Percentiles rank a stretch among this genome's conserved stretches.
phyloP scores from a whole-genome alignment of 2,888 invertebrate genomes.

The Deilephila elpenor region DNA sequence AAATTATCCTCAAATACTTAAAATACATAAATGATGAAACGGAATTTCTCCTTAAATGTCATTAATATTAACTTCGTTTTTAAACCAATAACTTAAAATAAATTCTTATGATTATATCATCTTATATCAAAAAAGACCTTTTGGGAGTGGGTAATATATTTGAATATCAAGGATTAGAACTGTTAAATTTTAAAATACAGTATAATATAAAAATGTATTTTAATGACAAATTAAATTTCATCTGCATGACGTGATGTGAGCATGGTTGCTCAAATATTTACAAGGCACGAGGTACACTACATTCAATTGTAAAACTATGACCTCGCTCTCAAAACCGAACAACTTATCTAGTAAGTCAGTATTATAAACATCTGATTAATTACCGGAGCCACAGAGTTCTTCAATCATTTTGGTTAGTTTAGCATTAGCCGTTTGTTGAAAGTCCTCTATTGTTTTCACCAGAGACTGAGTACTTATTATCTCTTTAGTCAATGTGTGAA shows the following conservation, averaged over 20 bases:
- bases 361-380: conserved; percentile 28
- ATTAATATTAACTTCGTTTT: too few species aligned
- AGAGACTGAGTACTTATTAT: conserved; percentile 49
- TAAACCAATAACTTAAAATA: too few species aligned
- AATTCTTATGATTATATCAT: too few species aligned
- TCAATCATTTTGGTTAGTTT: conserved; percentile 64
- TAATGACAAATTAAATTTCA: too few species aligned
- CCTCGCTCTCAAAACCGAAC: background rate
- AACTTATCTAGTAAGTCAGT: conserved; percentile 1
- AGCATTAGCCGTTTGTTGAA: conserved; percentile 63
- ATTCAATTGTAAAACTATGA: background rate
- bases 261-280: background rate
- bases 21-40: too few species aligned
- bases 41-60: too few species aligned
- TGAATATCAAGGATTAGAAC: too few species aligned
- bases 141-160: too few species aligned
- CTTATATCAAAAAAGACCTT: too few species aligned
- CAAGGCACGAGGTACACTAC: background rate
- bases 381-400: conserved; percentile 55
- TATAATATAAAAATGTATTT: too few species aligned
- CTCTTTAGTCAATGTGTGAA: conserved; percentile 53
- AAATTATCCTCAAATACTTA: too few species aligned
- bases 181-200: too few species aligned
- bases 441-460: conserved; percentile 61
- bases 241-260: background rate